Conservation (phyloP, 2,113 vertebrate genomes). For the Maccullochella peelii region DNA sequence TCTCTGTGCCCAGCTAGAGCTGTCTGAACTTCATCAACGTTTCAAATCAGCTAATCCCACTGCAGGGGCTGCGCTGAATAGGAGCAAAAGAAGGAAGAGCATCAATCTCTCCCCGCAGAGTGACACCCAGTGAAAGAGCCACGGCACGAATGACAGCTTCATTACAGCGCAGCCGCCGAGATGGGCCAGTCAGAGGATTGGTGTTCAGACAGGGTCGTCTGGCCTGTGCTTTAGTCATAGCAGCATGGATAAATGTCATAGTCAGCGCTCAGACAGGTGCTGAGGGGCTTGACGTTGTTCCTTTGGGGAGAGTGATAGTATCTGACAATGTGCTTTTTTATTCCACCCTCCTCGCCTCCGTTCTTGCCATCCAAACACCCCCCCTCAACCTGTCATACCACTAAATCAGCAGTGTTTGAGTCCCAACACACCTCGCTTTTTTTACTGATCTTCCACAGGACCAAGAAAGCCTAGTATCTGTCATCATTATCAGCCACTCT, state of each 20-base stretch:
- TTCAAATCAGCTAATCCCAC: conserved; percentile 70
- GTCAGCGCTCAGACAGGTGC: conserved; percentile 61
- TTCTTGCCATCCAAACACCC: conserved; percentile 23
- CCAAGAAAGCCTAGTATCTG: conserved; percentile 19
- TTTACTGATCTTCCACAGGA: conserved; percentile 28
- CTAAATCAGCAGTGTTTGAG: conserved; percentile 50
- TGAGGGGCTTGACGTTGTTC: conserved; percentile 61
- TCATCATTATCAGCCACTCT: conserved; percentile 37
- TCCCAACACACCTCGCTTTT: conserved; percentile 36
- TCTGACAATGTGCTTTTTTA: conserved; percentile 79
- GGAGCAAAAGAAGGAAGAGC: conserved; percentile 38
- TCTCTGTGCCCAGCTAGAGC: conserved; percentile 59
- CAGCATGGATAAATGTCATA: conserved; percentile 66
- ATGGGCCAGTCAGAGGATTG: conserved; percentile 67
- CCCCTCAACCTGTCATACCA: conserved; percentile 13
- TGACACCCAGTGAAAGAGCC: conserved; percentile 61
- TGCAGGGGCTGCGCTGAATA: conserved; percentile 44
- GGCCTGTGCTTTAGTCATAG: conserved; percentile 61
- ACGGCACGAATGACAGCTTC: conserved; percentile 72
- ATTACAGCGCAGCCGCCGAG: conserved; percentile 59
- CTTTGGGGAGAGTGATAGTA: conserved; percentile 71
- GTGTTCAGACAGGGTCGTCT: conserved; percentile 67
- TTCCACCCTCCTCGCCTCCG: neutral
- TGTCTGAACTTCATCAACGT: conserved; percentile 75
- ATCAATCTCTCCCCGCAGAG: conserved; percentile 64